phyloP scores from a whole-genome alignment of 2,888 invertebrate species.

The Pterostichus madidus region DNA sequence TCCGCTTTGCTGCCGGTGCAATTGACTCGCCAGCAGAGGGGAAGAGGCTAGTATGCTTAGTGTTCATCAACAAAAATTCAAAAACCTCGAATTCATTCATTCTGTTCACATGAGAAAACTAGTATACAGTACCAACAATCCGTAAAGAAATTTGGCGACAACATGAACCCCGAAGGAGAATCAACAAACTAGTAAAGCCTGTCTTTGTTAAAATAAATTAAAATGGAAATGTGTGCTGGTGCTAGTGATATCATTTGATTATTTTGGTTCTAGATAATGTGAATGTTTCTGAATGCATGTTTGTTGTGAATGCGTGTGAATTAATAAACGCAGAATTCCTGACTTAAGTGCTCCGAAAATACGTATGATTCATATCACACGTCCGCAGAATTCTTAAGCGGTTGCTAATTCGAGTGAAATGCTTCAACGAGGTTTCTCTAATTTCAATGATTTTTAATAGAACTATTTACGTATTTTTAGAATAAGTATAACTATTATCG shows the following conservation, averaged over 20 bases:
- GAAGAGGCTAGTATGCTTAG: constrained; percentile 78
- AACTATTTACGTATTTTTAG: constrained; percentile 40
- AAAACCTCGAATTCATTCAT: constrained; percentile 25
- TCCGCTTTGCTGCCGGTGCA: constrained; percentile 83
- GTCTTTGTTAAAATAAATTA: constrained; percentile 14
- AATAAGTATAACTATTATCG: neutral
- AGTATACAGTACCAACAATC: neutral
- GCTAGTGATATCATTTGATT: constrained; percentile 1
- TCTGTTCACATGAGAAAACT: neutral
- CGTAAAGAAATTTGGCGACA: constrained; percentile 33
- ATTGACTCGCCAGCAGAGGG: constrained; percentile 81
- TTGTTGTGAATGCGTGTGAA: constrained; percentile 39
- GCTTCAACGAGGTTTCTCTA: constrained; percentile 31
- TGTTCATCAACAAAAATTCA: constrained; percentile 52
- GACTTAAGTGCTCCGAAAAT: constrained; percentile 59
- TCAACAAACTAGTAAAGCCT: constrained; percentile 5
- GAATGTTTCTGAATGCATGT: constrained; percentile 41
- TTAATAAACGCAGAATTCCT: constrained; percentile 59
- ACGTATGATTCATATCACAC: constrained; percentile 57
- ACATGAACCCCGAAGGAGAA: neutral
- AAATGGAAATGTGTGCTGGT: neutral
- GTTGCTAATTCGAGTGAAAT: constrained; percentile 39
- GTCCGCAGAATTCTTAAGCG: constrained; percentile 37
- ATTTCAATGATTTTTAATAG: constrained; percentile 34
- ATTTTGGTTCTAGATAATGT: constrained; percentile 26